Conservation (phyloP, 2,888 invertebrate species). For the Plutella xylostella region DNA sequence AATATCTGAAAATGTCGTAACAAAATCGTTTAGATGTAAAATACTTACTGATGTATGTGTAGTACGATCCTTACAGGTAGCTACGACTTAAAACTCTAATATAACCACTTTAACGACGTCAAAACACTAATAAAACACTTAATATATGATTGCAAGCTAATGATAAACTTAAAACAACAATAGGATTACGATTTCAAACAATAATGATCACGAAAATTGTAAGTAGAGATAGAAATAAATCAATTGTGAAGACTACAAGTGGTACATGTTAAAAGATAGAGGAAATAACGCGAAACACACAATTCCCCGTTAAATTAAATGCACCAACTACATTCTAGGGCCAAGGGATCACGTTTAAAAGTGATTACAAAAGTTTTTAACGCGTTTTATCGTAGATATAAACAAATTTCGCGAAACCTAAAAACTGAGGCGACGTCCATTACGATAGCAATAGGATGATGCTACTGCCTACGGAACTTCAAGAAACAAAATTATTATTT, state of each 20-base stretch:
- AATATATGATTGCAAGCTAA: constrained; percentile 14
- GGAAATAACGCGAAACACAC: constrained; percentile 41
- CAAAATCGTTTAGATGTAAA: constrained; percentile 26
- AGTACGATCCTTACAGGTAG: too few relatives aligned
- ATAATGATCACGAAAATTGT: constrained; percentile 28
- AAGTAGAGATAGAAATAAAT: constrained; percentile 26
- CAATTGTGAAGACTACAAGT: constrained; percentile 28
- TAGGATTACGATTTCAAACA: constrained; percentile 28
- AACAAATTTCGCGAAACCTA: constrained; percentile 58
- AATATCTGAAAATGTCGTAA: constrained; percentile 17
- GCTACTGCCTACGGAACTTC: constrained; percentile 58
- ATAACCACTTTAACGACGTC: neutral
- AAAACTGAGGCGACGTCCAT: constrained; percentile 61
- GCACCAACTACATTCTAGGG: constrained; percentile 53
- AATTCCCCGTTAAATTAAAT: constrained; percentile 38
- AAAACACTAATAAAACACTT: neutral
- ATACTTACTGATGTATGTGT: constrained; percentile 31
- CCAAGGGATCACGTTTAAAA: constrained; percentile 47
- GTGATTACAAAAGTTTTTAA: constrained; percentile 61
- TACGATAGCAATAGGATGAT: constrained; percentile 52
- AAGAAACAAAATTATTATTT: constrained; percentile 56
- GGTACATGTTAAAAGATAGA: constrained; percentile 36
- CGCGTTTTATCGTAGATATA: constrained; percentile 62
- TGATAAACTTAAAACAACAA: constrained; percentile 33
- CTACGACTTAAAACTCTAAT: constrained; percentile 23